These are phyloP conservation scores for Cantharis rustica DNA, from an alignment of 2,888 invertebrate species.

Conservation along the genomic window DNA sequence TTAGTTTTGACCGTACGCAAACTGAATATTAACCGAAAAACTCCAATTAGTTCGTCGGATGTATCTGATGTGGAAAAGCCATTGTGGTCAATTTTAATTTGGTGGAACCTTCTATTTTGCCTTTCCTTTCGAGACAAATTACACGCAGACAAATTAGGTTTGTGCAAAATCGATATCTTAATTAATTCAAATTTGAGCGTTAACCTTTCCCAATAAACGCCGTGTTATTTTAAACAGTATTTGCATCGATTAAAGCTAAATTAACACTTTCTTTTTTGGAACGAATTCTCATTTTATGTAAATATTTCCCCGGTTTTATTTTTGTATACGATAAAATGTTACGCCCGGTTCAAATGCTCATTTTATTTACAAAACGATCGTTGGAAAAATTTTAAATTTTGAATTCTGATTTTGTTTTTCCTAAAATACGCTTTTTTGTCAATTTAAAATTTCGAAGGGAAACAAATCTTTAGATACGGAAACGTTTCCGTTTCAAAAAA, in stretches of 20 bases:
- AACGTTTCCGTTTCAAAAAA: neutral
- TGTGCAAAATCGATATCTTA: neutral
- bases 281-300: neutral
- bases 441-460: neutral
- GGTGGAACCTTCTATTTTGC: neutral
- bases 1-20: no score
- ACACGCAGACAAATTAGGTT: neutral
- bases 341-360: neutral
- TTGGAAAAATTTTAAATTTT: neutral
- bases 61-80: neutral
- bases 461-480: neutral
- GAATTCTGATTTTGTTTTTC: neutral
- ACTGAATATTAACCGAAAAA: no score
- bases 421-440: neutral
- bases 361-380: neutral
- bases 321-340: neutral
- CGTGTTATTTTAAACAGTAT: neutral
- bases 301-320: neutral
- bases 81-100: neutral
- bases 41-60: neutral
- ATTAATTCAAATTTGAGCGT: neutral
- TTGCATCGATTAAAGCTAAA: neutral
- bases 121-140: neutral
- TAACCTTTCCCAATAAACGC: neutral
- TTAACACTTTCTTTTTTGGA: neutral